Base-by-base conservation (phyloP, 1,140 invertebrate genomes). In the Aradophagus sp. region DNA sequence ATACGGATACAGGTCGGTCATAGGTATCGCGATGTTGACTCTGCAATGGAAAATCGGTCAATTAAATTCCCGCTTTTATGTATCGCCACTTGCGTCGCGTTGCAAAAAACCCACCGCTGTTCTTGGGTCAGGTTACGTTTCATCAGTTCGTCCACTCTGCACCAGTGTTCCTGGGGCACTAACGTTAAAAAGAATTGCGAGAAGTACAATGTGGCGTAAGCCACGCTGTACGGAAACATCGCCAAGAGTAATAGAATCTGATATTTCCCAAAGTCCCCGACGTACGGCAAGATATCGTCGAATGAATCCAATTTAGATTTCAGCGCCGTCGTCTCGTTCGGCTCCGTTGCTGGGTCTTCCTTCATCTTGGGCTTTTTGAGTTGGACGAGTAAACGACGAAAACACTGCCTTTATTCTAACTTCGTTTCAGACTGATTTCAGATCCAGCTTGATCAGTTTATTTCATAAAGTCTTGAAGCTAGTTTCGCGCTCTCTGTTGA, bases 241-340 rank as follows among this genome's bases (percentile, higher is more conserved):
- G 81, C 72, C 1, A 86, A 17, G 12, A 88, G 83, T 4, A 89
- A 71, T n/a, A 82, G 48, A 65, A 86, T 81, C 55, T 89, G 88
- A 52, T 88, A 89, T 52, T 59, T 77, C 20, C 88, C 88, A 63
- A 88, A 89, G 53, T 88, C 86, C 0, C 88, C 88, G 12, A 88
- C 84, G 15, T 83, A 75, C 1, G 83, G 80, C 16, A 88, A 50
- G 1, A 88, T 73, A 20, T 88, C 86, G 47, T 89, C 87, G 47
- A 89, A 87, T 1, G 77, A 79, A 17, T 81, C 78, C 15, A 81
- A 72, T 69, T 81, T 82, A 11, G 73, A 50, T 32, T 69, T 77
- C 17, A 84, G 32, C 3, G 75, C 76, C 0, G 80, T 81, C 0
- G 48, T 75, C 20, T 84, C 84, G 7, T 29, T 77, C 0, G 79